Percentiles rank a stretch among this genome's conserved stretches.
Evolutionary conservation across 1,140 invertebrate genomes (phyloP).

Genomic region (Pseudomyrmex pallidus): DNA sequence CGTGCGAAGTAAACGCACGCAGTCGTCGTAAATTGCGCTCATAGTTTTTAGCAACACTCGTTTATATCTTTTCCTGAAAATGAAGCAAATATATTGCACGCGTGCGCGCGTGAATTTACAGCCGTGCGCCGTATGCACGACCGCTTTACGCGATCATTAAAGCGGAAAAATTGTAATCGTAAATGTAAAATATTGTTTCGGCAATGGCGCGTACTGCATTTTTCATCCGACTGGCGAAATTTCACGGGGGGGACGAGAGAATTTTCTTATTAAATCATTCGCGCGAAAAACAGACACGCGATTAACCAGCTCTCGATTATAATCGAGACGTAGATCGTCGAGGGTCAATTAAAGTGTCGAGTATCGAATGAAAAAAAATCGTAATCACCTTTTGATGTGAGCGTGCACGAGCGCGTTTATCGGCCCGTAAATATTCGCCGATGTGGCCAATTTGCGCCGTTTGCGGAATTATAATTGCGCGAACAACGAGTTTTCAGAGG

Average conservation of each 20-base stretch:
- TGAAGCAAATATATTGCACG: slow-evolving; percentile 4
- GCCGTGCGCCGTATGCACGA: background rate
- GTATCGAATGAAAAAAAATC: background rate
- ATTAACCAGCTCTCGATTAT: slow-evolving; percentile 42
- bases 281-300: background rate
- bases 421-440: slow-evolving; percentile 17
- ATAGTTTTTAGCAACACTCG: background rate
- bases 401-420: background rate
- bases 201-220: slow-evolving; percentile 17
- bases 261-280: slow-evolving; percentile 47
- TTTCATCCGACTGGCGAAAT: slow-evolving; percentile 1
- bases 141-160: slow-evolving; percentile 45
- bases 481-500: slow-evolving; percentile 21
- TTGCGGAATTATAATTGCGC: slow-evolving; percentile 25
- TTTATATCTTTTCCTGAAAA: slow-evolving; percentile 23
- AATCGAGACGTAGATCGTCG: slow-evolving; percentile 47
- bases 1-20: background rate
- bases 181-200: slow-evolving; percentile 56
- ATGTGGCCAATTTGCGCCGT: slow-evolving; percentile 7
- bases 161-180: slow-evolving; percentile 51
- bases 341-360: slow-evolving; percentile 28
- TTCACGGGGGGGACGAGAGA: slow-evolving; percentile 2
- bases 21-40: no score
- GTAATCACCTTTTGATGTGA: background rate
- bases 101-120: slow-evolving; percentile 8